phyloP scores from a whole-genome alignment of 2,113 vertebrate genomes.

The Lepisosteus osseus region DNA sequence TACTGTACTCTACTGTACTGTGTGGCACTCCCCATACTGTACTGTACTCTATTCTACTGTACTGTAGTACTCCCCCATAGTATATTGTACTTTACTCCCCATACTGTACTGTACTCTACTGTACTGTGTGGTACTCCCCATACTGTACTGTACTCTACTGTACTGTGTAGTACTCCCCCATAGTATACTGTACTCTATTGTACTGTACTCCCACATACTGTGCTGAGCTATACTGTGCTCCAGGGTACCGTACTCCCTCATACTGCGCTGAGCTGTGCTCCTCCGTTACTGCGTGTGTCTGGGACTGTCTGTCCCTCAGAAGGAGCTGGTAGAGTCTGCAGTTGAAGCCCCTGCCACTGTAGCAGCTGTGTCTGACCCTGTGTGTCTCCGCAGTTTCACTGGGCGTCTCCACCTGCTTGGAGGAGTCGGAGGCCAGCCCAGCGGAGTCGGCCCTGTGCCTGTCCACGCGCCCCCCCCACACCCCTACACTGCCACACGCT shows the following conservation, averaged over 20 bases:
- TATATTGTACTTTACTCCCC: too few relatives aligned
- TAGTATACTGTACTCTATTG: too few relatives aligned
- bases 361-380: slow-evolving; percentile 7
- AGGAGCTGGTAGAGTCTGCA: not conserved
- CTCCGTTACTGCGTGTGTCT: not conserved
- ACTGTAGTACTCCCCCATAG: too few relatives aligned
- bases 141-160: too few relatives aligned
- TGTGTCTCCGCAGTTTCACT: slow-evolving; percentile 42
- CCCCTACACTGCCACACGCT: slow-evolving; percentile 13
- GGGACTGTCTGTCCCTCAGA: not conserved
- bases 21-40: too few relatives aligned
- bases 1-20: too few relatives aligned
- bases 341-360: slow-evolving; percentile 11
- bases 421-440: slow-evolving; percentile 55
- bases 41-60: too few relatives aligned
- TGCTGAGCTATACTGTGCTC: too few relatives aligned
- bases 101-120: too few relatives aligned
- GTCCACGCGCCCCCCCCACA: slow-evolving; percentile 38
- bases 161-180: too few relatives aligned
- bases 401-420: slow-evolving; percentile 38
- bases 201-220: too few relatives aligned
- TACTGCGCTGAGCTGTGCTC: slow-evolving; percentile 31
- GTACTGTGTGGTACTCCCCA: too few relatives aligned
- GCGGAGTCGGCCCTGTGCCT: slow-evolving; percentile 59
- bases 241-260: not conserved